A percentile compares a stretch with the other conserved stretches of the same genome.
These are phyloP conservation scores for Acanthochromis polyacanthus DNA, from an alignment of 2,113 vertebrate species.

Conservation along the genomic window DNA sequence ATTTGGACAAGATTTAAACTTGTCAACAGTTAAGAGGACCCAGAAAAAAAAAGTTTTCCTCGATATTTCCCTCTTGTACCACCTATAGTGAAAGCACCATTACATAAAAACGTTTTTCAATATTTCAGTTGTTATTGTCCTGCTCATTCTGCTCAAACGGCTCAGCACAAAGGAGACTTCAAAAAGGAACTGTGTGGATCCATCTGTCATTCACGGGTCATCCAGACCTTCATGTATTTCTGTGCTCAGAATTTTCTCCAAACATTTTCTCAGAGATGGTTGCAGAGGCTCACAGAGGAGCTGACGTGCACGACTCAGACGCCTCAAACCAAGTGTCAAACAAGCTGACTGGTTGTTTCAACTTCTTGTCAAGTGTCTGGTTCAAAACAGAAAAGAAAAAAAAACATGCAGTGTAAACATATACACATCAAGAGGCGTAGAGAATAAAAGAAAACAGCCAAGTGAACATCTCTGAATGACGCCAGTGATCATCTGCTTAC, in stretches of 20 bases:
- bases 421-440: background rate
- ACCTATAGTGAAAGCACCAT: no score
- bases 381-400: background rate
- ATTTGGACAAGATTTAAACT: background rate
- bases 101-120: no score
- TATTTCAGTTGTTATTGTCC: no score
- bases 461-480: constrained; percentile 11
- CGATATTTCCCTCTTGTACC: no score
- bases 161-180: no score
- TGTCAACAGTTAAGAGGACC: background rate
- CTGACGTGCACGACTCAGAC: background rate
- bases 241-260: background rate
- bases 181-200: no score
- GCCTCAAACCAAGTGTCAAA: background rate
- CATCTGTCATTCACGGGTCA: background rate
- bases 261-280: background rate
- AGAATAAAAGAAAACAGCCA: background rate
- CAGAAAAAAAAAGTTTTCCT: no score
- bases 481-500: background rate
- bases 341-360: background rate
- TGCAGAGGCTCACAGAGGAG: background rate
- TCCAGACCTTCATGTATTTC: background rate
- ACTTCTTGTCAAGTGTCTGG: background rate
- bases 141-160: no score
- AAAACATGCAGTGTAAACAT: background rate